phyloP scores from a whole-genome alignment of 37 sponge, comb jelly and placozoan species.

The Mnemiopsis leidyi region DNA sequence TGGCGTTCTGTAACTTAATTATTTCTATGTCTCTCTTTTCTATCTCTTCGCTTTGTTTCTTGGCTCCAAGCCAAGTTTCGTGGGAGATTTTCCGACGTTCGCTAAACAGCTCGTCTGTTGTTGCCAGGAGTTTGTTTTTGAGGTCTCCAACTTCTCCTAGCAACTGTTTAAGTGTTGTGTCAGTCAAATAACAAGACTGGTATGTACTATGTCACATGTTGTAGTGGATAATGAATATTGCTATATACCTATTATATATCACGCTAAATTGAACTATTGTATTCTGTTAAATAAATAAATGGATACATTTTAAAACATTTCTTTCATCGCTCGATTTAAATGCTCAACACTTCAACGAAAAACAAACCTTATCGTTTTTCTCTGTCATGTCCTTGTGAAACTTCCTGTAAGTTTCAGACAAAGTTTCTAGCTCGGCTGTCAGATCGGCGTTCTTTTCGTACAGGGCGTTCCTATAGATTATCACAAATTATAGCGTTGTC shows the following conservation, averaged over 20 bases:
- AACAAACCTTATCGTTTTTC: slow-evolving; percentile 14
- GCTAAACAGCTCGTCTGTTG: slow-evolving; percentile 31
- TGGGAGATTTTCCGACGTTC: slow-evolving; percentile 4
- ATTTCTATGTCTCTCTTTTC: not conserved
- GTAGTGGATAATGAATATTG: not conserved
- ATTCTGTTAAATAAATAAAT: too few species aligned
- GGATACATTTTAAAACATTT: too few species aligned
- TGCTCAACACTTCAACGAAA: too few species aligned
- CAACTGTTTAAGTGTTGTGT: too few species aligned
- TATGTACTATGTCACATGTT: too few species aligned
- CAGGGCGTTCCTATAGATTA: not conserved
- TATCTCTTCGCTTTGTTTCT: not conserved
- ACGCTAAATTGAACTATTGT: too few species aligned
- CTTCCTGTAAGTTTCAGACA: slow-evolving; percentile 34
- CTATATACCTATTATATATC: too few species aligned
- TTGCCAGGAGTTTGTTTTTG: not conserved
- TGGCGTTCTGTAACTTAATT: slow-evolving; percentile 2
- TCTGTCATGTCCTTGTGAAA: slow-evolving; percentile 49
- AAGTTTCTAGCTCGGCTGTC: not conserved
- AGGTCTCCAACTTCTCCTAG: slow-evolving; percentile 18
- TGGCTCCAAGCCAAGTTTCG: not conserved
- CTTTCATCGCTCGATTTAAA: too few species aligned
- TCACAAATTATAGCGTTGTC: too few species aligned
- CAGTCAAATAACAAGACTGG: too few species aligned
- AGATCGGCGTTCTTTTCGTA: slow-evolving; percentile 42